Conservation (phyloP, 2,888 invertebrate species). For the Opisthograptis luteolata region DNA sequence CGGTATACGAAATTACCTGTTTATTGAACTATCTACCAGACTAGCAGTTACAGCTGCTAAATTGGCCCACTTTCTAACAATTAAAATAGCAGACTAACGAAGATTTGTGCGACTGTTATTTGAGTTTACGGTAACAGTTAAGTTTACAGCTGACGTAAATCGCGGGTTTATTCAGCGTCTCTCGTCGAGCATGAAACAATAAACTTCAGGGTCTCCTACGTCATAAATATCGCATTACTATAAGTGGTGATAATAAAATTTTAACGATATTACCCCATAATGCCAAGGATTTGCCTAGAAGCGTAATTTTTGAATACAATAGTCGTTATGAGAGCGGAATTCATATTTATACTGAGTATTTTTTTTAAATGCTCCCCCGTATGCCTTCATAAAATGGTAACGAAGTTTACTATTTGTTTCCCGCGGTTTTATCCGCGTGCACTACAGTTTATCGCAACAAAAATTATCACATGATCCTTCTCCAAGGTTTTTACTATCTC, state of each 20-base stretch:
- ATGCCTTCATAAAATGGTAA: no score
- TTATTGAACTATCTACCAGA: neutral
- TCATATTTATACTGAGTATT: neutral
- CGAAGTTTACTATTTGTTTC: no score
- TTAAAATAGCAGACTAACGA: slow-evolving; percentile 44
- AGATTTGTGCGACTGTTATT: slow-evolving; percentile 57
- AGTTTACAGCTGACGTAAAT: slow-evolving; percentile 69
- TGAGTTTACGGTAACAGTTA: slow-evolving; percentile 54
- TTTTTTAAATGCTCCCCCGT: no score
- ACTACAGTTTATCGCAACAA: no score
- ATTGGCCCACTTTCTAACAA: slow-evolving; percentile 29
- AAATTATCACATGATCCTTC: no score
- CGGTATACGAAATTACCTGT: no score
- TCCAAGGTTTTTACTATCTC: no score
- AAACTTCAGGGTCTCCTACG: slow-evolving; percentile 63
- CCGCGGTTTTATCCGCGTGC: no score
- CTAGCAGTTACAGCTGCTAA: neutral
- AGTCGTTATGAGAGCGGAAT: slow-evolving; percentile 21
- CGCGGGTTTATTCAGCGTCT: slow-evolving; percentile 69
- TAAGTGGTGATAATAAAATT: slow-evolving; percentile 72
- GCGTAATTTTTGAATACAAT: slow-evolving; percentile 36
- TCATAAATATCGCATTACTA: slow-evolving; percentile 77
- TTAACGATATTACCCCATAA: slow-evolving; percentile 65
- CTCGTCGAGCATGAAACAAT: slow-evolving; percentile 71
- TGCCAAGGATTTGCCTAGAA: slow-evolving; percentile 46